Conservation (phyloP, 92 coral and sea anemone species). For the Parazoanthus darwini region DNA sequence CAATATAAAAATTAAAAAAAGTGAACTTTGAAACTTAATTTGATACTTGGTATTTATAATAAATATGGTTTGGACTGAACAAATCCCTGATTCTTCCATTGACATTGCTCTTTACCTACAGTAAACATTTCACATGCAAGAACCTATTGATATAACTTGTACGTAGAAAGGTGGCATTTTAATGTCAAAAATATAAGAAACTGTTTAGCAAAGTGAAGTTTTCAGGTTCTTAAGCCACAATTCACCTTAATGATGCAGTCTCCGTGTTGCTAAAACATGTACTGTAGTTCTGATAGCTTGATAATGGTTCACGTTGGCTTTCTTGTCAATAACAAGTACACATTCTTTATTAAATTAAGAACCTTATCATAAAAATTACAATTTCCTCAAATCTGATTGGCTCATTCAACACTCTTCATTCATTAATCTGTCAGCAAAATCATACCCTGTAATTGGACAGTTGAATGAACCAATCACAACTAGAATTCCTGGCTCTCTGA, state of each 20-base stretch:
- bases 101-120: constrained; percentile 7
- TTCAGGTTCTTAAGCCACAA: not conserved
- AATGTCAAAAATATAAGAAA: constrained; percentile 4
- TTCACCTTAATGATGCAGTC: not conserved
- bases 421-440: constrained; percentile 12
- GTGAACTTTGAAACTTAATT: constrained; percentile 5
- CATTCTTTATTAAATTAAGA: constrained; percentile 2
- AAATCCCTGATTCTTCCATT: not conserved
- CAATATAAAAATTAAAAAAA: not conserved
- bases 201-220: constrained; percentile 1
- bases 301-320: constrained; percentile 9
- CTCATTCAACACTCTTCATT: not conserved
- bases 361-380: not conserved
- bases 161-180: constrained; percentile 10
- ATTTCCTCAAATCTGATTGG: no score
- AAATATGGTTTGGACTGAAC: constrained; percentile 1
- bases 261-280: constrained; percentile 4
- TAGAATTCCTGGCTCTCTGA: no score
- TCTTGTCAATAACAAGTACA: constrained; percentile 1
- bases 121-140: constrained; percentile 6
- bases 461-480: no score
- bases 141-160: not conserved
- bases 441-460: not conserved
- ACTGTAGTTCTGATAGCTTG: constrained; percentile 4
- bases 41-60: constrained; percentile 4